phyloP scores from a whole-genome alignment of 2,888 invertebrate species.

The Eristalis pertinax region DNA sequence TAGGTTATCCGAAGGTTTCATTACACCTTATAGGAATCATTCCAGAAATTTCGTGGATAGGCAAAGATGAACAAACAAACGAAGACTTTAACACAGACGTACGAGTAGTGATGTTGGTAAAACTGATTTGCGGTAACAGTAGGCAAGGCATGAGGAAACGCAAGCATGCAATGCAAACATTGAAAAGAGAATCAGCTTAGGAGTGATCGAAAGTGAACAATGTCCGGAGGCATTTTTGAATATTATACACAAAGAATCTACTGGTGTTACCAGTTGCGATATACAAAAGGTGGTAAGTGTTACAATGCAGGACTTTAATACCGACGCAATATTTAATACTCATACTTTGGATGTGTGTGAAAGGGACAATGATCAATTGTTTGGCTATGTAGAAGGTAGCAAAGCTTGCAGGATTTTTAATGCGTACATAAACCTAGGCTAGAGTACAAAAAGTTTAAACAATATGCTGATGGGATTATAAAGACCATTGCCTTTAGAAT shows the following conservation, averaged over 20 bases:
- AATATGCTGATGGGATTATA: no score
- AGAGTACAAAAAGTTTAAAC: no score
- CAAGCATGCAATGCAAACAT: slow-evolving; percentile 8
- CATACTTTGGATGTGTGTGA: neutral
- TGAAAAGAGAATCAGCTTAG: slow-evolving; percentile 27
- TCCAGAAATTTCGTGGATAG: slow-evolving; percentile 42
- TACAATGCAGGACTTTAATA: neutral
- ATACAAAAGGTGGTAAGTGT: neutral
- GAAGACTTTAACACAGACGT: slow-evolving; percentile 23
- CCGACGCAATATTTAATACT: neutral
- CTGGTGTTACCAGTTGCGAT: slow-evolving; percentile 32
- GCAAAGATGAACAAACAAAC: slow-evolving; percentile 54
- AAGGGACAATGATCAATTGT: neutral
- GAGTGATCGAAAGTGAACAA: slow-evolving; percentile 34
- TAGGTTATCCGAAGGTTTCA: slow-evolving; percentile 64
- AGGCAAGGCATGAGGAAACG: neutral
- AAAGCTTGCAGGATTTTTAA: no score
- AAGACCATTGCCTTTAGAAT: no score
- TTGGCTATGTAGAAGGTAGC: neutral
- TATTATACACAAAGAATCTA: slow-evolving; percentile 5
- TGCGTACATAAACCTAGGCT: no score
- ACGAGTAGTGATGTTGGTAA: slow-evolving; percentile 1
- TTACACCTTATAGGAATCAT: slow-evolving; percentile 61
- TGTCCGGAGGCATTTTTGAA: neutral
- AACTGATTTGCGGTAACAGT: slow-evolving; percentile 36